These are phyloP conservation scores for Pemphigus obesinymphae DNA, from an alignment of 1,140 invertebrate species.

Conservation along the genomic window DNA sequence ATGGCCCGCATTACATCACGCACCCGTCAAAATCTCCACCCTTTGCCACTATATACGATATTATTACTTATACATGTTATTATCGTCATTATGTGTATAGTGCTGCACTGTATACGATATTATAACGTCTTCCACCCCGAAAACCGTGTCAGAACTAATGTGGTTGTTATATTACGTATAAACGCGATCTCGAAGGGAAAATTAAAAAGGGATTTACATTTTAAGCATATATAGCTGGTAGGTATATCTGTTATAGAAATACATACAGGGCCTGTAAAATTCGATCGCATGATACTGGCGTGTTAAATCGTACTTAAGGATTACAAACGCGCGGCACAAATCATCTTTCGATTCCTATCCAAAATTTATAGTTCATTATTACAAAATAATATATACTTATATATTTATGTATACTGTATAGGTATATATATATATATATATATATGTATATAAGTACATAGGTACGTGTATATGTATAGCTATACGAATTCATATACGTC, in stretches of 20 bases:
- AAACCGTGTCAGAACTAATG: constrained; percentile 25
- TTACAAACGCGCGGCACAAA: not conserved
- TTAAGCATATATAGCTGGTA: too few species aligned
- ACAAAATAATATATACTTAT: not conserved
- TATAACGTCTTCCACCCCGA: not conserved
- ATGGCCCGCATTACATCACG: constrained; percentile 37
- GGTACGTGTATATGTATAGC: not conserved
- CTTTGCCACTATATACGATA: not conserved
- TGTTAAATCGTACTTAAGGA: constrained; percentile 10
- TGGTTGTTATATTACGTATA: too few species aligned
- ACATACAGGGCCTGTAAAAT: constrained; percentile 20
- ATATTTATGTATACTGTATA: not conserved
- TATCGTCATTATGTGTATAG: constrained; percentile 4
- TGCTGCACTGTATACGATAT: not conserved
- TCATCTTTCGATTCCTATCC: not conserved
- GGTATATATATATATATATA: not conserved
- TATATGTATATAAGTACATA: not conserved
- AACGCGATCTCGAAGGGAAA: not conserved
- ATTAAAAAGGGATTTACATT: not conserved
- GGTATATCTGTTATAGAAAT: too few species aligned
- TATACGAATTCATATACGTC: too few species aligned
- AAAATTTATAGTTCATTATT: not conserved
- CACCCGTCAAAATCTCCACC: constrained; percentile 34
- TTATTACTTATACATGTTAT: not conserved
- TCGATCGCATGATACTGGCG: not conserved